Evolutionary conservation across 2,113 vertebrate species (phyloP).

Genomic region (Erpornis zantholeuca): DNA sequence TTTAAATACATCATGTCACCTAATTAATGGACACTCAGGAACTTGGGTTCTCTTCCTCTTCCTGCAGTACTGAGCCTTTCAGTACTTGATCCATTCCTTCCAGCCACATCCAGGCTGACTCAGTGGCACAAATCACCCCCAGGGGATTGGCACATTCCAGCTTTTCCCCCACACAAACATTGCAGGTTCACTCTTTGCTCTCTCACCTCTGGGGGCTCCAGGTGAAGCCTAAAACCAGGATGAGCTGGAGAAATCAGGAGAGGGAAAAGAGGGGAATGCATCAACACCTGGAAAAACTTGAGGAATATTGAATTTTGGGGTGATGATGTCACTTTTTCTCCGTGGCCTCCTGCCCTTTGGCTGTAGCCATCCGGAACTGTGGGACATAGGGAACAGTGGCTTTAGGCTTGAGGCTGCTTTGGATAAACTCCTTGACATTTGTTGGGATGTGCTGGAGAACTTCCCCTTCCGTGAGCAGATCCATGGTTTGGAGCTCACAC

Average conservation of each 20-base stretch:
- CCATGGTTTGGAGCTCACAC: neutral
- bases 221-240: neutral
- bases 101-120: neutral
- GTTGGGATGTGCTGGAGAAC: constrained; percentile 54
- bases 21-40: neutral
- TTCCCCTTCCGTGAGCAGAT: neutral
- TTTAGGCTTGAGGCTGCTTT: constrained; percentile 26
- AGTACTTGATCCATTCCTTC: neutral
- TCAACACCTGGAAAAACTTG: neutral
- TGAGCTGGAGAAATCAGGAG: neutral
- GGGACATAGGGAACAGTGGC: constrained; percentile 80
- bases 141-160: neutral
- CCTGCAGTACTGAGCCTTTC: neutral
- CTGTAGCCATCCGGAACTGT: constrained; percentile 79
- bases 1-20: neutral
- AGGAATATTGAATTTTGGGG: neutral
- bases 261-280: neutral
- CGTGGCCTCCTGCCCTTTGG: constrained; percentile 51
- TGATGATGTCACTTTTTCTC: constrained; percentile 34
- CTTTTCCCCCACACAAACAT: rapidly evolving
- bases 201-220: neutral
- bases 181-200: neutral
- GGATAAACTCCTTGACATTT: neutral
- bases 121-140: neutral
- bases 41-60: neutral